A percentile compares a stretch with the other conserved stretches of the same genome.
These are phyloP conservation scores for Miniopterus natalensis DNA, from an alignment of 2,113 vertebrate species.

Conservation along the genomic window DNA sequence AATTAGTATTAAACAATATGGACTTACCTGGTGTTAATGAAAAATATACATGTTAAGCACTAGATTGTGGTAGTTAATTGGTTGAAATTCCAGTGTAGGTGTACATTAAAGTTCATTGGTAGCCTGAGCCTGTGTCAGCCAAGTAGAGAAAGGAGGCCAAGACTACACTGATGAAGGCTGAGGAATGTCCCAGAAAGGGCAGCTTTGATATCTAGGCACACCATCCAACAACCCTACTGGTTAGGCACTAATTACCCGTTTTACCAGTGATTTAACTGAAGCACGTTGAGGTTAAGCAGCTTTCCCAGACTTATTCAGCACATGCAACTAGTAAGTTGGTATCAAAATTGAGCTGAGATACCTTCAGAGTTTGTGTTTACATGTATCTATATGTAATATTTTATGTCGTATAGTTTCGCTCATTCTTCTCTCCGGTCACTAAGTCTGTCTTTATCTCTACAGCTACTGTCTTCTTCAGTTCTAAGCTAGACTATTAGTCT, in stretches of 20 bases:
- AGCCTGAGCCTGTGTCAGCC: not conserved
- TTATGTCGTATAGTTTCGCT: not conserved
- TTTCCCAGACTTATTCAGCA: not conserved
- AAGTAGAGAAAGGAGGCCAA: not conserved
- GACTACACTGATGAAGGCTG: not conserved
- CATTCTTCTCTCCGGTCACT: not conserved
- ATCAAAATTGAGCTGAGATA: not conserved
- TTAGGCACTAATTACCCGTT: not conserved
- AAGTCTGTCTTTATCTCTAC: slow-evolving; percentile 19
- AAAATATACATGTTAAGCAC: not conserved
- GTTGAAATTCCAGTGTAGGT: not conserved
- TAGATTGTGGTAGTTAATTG: not conserved
- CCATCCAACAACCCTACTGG: not conserved
- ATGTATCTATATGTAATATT: not conserved
- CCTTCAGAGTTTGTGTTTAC: not conserved
- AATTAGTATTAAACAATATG: not conserved
- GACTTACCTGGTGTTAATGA: not conserved
- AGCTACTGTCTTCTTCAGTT: not conserved
- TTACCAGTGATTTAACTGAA: not conserved
- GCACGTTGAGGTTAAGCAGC: not conserved
- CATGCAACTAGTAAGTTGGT: not conserved
- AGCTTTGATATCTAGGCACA: not conserved
- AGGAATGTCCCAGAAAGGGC: not conserved
- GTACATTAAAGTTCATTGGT: not conserved
- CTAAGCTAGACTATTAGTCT: not conserved